Conservation (phyloP, 2,797 vertebrate genomes). For the Kryptopterus vitreolus region DNA sequence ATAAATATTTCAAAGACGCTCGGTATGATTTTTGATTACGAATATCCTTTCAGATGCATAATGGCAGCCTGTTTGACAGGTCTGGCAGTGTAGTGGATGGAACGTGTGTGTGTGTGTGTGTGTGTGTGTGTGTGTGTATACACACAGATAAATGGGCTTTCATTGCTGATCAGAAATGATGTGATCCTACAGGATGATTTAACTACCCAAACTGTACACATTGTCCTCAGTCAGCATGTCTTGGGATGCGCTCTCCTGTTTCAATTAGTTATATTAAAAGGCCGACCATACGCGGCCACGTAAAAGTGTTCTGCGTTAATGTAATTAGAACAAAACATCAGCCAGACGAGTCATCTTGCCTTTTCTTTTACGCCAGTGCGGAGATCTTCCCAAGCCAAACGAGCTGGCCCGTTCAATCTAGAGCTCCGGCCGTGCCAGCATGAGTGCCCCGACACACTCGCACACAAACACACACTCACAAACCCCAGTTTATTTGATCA, state of each 20-base stretch:
- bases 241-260: neutral
- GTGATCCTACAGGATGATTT: neutral
- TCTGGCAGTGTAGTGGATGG: neutral
- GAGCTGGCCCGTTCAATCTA: conserved; percentile 30
- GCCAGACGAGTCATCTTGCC: conserved; percentile 16
- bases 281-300: neutral
- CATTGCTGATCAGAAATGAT: neutral
- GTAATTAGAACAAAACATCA: conserved; percentile 1
- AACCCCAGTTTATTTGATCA: conserved; percentile 45
- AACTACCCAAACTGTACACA: neutral
- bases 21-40: conserved; percentile 4
- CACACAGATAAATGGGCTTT: neutral
- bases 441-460: neutral
- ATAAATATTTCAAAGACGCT: conserved; percentile 18
- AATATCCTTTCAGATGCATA: conserved; percentile 22
- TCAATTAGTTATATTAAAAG: conserved; percentile 5
- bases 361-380: neutral
- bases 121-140: neutral
- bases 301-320: neutral
- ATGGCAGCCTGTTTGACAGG: neutral
- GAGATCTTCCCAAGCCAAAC: conserved; percentile 36
- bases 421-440: conserved; percentile 7
- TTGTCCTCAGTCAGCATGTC: neutral
- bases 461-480: conserved; percentile 33
- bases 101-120: conserved; percentile 8